Percentiles rank a stretch among this genome's conserved stretches.
phyloP scores from a whole-genome alignment of 1,140 invertebrate species.

The Paraescarpia echinospica region DNA sequence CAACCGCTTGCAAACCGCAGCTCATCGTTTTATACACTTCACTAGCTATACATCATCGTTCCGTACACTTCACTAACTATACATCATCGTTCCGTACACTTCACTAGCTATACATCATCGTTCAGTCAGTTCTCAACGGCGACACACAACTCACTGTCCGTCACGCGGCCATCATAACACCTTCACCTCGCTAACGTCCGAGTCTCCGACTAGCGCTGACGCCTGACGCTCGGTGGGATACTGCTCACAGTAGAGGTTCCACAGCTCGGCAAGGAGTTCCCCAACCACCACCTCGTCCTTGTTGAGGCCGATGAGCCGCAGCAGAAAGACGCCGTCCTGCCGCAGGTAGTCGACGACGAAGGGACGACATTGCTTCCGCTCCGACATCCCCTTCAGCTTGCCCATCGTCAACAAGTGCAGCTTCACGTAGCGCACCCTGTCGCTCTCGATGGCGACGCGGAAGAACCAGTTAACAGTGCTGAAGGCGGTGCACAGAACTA shows the following conservation, averaged over 20 bases:
- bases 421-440: constrained; percentile 22
- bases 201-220: not conserved
- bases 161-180: not conserved
- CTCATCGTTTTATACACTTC: not conserved
- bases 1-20: not conserved
- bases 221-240: not conserved
- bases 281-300: constrained; percentile 52
- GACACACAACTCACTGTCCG: not conserved
- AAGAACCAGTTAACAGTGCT: constrained; percentile 34
- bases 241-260: constrained; percentile 32
- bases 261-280: constrained; percentile 50
- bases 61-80: not conserved
- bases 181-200: not conserved
- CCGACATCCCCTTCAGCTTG: not conserved
- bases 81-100: not conserved
- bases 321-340: constrained; percentile 53
- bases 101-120: not conserved
- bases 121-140: not conserved
- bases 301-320: constrained; percentile 52
- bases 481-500: constrained; percentile 32
- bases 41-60: not conserved
- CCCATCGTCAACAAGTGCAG: constrained; percentile 1
- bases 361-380: not conserved
- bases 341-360: constrained; percentile 53
- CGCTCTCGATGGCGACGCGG: constrained; percentile 17